phyloP scores from a whole-genome alignment of 2,113 vertebrate species.

The Oncorhynchus clarkii region DNA sequence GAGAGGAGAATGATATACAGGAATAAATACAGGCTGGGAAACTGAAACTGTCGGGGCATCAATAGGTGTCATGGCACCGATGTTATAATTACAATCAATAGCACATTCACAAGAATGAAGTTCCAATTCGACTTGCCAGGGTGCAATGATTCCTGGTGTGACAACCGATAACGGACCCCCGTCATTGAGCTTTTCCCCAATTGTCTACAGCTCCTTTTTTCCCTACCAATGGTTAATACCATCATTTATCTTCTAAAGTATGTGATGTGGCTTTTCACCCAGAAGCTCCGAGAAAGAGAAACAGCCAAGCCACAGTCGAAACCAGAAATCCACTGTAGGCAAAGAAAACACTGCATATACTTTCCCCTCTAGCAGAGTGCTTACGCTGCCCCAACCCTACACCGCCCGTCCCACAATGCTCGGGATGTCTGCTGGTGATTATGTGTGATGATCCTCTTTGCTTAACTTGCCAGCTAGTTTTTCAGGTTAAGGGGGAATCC shows the following conservation, averaged over 20 bases:
- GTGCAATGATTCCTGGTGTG: conserved; percentile 32
- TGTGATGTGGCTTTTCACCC: conserved; percentile 67
- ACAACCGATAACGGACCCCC: conserved; percentile 29
- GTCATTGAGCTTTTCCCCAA: conserved; percentile 50
- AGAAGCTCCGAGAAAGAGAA: conserved; percentile 55
- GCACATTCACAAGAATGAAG: conserved; percentile 66
- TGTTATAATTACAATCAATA: conserved; percentile 51
- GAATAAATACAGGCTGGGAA: too few species aligned
- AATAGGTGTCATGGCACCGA: conserved; percentile 11
- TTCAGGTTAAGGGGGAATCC: conserved; percentile 56
- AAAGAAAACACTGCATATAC: conserved; percentile 70
- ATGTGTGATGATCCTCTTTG: conserved; percentile 62
- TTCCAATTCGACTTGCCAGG: conserved; percentile 25
- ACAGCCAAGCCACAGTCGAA: conserved; percentile 67
- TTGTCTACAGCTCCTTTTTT: conserved; percentile 40
- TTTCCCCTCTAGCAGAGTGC: conserved; percentile 49
- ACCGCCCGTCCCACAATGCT: conserved; percentile 27
- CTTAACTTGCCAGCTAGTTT: conserved; percentile 55
- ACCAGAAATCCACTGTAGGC: conserved; percentile 70
- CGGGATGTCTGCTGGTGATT: conserved; percentile 69
- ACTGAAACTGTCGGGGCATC: too few species aligned
- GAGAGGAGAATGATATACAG: too few species aligned
- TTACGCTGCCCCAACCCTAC: conserved; percentile 35
- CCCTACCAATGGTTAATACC: conserved; percentile 51
- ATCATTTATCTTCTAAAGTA: conserved; percentile 61